These are phyloP conservation scores for Aradophagus sp. DNA, from an alignment of 1,140 invertebrate species.

Conservation along the genomic window DNA sequence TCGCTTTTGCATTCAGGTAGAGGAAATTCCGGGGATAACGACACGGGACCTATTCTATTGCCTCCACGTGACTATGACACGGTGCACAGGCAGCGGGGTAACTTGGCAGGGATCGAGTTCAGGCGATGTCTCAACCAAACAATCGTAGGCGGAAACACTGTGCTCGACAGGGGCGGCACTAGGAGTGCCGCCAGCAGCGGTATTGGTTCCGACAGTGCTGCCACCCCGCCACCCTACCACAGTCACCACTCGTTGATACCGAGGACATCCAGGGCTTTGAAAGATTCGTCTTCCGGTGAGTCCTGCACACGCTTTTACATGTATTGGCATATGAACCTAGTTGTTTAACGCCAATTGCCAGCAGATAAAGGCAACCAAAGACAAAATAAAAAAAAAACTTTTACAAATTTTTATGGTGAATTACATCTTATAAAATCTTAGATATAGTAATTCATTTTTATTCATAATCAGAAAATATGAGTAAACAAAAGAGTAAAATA, in stretches of 20 bases:
- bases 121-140: slow-evolving; percentile 82
- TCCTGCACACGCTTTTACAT: too few relatives aligned
- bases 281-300: slow-evolving; percentile 73
- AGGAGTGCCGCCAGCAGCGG: slow-evolving; percentile 78
- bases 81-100: slow-evolving; percentile 87
- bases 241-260: slow-evolving; percentile 66
- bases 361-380: too few relatives aligned
- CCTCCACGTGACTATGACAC: slow-evolving; percentile 96
- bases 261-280: slow-evolving; percentile 69
- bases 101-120: slow-evolving; percentile 86
- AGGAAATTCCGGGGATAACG: slow-evolving; percentile 70
- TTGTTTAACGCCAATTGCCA: too few relatives aligned
- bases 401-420: too few relatives aligned
- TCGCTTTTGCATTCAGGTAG: slow-evolving; percentile 20
- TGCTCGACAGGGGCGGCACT: slow-evolving; percentile 70
- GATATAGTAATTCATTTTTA: too few relatives aligned
- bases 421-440: too few relatives aligned
- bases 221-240: slow-evolving; percentile 79
- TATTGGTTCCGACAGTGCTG: slow-evolving; percentile 91
- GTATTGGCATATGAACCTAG: too few relatives aligned
- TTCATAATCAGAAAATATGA: too few relatives aligned
- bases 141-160: slow-evolving; percentile 78
- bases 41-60: slow-evolving; percentile 86
- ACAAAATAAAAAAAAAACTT: too few relatives aligned
- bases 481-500: too few relatives aligned